Conservation (phyloP, 2,113 vertebrate species). For the Mus musculus region GRCm39 chr2:19084501-19085000, state of each 20-base stretch:
- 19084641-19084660: background rate
- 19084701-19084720: too few relatives aligned
- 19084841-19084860: background rate
- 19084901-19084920: background rate
- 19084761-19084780: background rate
- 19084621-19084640: background rate
- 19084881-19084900: background rate
- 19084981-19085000: background rate
- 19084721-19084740: too few relatives aligned
- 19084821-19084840: background rate
- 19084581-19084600: background rate
- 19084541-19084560: background rate
- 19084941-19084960: background rate
- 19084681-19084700: too few relatives aligned
- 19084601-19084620: background rate
- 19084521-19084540: too few relatives aligned
- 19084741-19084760: background rate
- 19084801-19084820: background rate
- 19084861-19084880: background rate
- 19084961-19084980: background rate
- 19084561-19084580: background rate
- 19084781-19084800: background rate
- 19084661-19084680: background rate
- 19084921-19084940: background rate
- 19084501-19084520: too few relatives aligned